phyloP scores from a whole-genome alignment of 2,888 invertebrate genomes.

The Philaethria dido region DNA sequence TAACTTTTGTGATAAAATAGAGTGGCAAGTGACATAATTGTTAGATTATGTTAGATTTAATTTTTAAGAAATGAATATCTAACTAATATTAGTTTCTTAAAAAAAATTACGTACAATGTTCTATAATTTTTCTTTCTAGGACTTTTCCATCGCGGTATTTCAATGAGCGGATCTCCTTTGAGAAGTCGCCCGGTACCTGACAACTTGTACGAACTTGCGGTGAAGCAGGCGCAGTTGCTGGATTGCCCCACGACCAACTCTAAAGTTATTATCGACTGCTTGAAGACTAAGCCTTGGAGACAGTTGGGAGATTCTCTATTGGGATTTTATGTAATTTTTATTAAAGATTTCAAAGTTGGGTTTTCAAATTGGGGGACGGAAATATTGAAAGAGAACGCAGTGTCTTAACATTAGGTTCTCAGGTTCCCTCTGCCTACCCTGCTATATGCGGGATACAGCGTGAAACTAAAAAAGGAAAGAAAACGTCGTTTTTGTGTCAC shows the following conservation, averaged over 20 bases:
- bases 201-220: conserved; percentile 83
- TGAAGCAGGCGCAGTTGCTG: conserved; percentile 84
- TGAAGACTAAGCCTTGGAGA: conserved; percentile 75
- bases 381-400: too few species aligned
- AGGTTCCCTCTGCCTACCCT: too few species aligned
- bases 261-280: conserved; percentile 82
- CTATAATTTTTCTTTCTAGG: conserved; percentile 62
- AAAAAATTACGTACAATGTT: too few species aligned
- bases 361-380: background rate
- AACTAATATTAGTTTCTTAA: too few species aligned
- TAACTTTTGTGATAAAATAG: too few species aligned
- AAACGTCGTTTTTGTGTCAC: too few species aligned
- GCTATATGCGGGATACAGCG: too few species aligned
- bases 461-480: too few species aligned
- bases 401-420: too few species aligned
- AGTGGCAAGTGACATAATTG: too few species aligned
- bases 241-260: conserved; percentile 83
- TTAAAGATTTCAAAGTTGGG: background rate
- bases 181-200: conserved; percentile 79
- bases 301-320: conserved; percentile 75
- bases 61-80: too few species aligned
- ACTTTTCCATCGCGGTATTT: conserved; percentile 88
- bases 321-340: conserved; percentile 77
- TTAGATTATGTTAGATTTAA: too few species aligned
- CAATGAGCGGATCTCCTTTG: conserved; percentile 86